Conservation (phyloP, 2,888 invertebrate genomes). For the Acanthococcus lagerstroemiae region DNA sequence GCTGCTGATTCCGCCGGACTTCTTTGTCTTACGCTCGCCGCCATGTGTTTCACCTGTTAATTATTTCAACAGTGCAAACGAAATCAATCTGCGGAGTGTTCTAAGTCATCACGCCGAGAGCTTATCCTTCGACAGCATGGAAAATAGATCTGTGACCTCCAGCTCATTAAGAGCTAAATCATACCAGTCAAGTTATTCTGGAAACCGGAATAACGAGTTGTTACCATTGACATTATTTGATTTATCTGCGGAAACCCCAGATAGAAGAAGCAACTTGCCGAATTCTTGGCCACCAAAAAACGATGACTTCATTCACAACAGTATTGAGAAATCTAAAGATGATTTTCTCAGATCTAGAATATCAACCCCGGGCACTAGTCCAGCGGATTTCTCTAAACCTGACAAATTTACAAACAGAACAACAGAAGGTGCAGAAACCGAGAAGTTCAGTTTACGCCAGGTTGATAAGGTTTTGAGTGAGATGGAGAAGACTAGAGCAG, state of each 20-base stretch:
- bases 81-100: too few species aligned
- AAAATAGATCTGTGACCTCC: neutral
- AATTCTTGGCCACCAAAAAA: neutral
- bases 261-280: neutral
- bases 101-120: neutral
- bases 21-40: conserved; percentile 34
- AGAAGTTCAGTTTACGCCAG: conserved; percentile 13
- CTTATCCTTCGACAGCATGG: neutral
- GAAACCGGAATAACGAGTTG: neutral
- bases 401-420: neutral
- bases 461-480: conserved; percentile 18
- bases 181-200: neutral
- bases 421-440: neutral
- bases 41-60: conserved; percentile 5
- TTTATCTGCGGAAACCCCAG: neutral
- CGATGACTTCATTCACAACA: neutral
- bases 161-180: neutral
- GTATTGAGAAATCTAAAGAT: neutral
- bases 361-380: neutral
- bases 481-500: conserved; percentile 16
- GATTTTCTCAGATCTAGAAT: too few species aligned
- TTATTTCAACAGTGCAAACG: neutral
- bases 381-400: neutral
- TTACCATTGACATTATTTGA: neutral
- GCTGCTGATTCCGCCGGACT: conserved; percentile 64